Conservation (phyloP, 2,797 vertebrate genomes). For the Brotogeris chrysoptera region DNA sequence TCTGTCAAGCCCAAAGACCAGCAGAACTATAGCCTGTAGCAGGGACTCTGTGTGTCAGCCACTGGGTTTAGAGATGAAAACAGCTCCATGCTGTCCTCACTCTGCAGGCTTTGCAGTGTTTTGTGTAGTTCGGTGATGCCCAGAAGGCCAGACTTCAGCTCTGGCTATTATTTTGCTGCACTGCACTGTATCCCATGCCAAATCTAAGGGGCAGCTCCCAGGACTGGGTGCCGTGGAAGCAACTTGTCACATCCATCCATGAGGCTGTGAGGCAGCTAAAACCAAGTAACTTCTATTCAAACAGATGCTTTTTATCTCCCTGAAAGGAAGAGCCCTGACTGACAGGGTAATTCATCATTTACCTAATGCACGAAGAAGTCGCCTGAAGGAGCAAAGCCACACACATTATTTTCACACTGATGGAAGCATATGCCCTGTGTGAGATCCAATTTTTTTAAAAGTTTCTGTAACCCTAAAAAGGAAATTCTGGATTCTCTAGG, state of each 20-base stretch:
- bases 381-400: constrained; percentile 49
- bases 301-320: constrained; percentile 48
- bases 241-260: background rate
- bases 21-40: background rate
- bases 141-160: background rate
- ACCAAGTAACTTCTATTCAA: constrained; percentile 25
- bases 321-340: constrained; percentile 53
- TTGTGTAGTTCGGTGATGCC: rapidly evolving
- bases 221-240: background rate
- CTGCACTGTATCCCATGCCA: background rate
- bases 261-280: constrained; percentile 23
- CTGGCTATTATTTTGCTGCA: background rate
- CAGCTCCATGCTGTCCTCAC: background rate
- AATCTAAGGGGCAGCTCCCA: background rate
- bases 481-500: background rate
- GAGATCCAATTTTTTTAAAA: background rate
- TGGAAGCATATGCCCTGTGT: background rate
- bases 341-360: constrained; percentile 68
- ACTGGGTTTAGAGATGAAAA: background rate
- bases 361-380: constrained; percentile 33
- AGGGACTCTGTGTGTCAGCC: background rate
- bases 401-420: constrained; percentile 21
- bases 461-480: background rate
- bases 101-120: background rate
- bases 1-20: background rate